These are phyloP conservation scores for Fulmarus glacialis DNA, from an alignment of 2,113 vertebrate species.

Conservation along the genomic window DNA sequence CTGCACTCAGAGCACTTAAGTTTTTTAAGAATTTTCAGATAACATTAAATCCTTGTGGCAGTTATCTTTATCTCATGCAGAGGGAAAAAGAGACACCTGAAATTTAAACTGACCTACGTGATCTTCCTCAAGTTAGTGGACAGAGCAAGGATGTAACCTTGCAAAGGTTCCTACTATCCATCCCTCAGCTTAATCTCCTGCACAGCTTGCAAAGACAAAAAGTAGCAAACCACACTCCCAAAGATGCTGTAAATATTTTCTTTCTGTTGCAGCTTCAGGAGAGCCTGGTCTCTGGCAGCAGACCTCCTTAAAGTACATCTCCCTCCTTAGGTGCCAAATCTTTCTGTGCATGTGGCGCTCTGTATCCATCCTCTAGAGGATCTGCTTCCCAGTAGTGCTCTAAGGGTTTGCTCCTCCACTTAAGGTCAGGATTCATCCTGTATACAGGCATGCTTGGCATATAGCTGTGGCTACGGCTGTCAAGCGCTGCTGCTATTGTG, in stretches of 20 bases:
- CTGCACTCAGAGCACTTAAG: not conserved
- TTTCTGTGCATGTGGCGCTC: not conserved
- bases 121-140: not conserved
- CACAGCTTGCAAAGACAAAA: not conserved
- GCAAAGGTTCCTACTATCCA: not conserved
- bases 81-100: not conserved
- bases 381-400: not conserved
- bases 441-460: fast-evolving
- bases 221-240: not conserved
- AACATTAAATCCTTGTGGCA: not conserved
- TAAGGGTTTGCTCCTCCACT: not conserved
- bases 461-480: not conserved
- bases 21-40: not conserved
- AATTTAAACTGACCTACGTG: not conserved
- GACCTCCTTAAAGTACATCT: not conserved
- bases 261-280: not conserved
- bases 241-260: not conserved
- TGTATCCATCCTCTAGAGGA: not conserved
- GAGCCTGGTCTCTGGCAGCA: not conserved
- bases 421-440: not conserved
- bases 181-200: not conserved
- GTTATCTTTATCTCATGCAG: not conserved
- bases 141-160: not conserved
- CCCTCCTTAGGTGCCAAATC: not conserved
- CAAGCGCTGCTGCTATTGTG: not conserved